Evolutionary conservation across 2,797 vertebrate species (phyloP).

Genomic region (Bradypus variegatus): DNA sequence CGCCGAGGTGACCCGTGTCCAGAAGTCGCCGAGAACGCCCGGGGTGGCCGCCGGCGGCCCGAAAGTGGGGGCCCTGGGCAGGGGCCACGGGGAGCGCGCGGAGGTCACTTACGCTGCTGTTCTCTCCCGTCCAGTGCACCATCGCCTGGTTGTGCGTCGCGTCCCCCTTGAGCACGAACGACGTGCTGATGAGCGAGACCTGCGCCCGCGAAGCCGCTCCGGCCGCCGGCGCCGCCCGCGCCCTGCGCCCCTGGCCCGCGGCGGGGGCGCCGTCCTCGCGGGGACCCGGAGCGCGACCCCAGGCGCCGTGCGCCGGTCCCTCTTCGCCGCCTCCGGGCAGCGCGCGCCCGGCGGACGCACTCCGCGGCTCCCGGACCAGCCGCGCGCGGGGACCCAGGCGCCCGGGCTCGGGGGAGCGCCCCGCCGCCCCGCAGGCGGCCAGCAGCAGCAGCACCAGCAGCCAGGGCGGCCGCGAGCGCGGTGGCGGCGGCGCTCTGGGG

Average conservation of each 20-base stretch:
- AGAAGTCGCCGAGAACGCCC: background rate
- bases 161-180: constrained; percentile 96
- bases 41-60: background rate
- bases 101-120: constrained; percentile 94
- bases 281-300: constrained; percentile 21
- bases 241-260: constrained; percentile 34
- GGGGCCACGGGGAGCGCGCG: background rate
- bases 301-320: constrained; percentile 56
- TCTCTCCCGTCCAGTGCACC: constrained; percentile 99
- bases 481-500: background rate
- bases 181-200: constrained; percentile 89
- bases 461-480: background rate
- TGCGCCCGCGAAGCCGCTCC: constrained; percentile 71
- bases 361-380: constrained; percentile 70
- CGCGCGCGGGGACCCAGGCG: constrained; percentile 47
- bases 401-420: constrained; percentile 27
- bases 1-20: background rate
- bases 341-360: constrained; percentile 43
- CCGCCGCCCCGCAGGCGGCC: constrained; percentile 66
- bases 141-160: constrained; percentile 98
- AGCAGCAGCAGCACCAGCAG: constrained; percentile 1
- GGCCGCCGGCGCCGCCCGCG: constrained; percentile 41
- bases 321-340: constrained; percentile 65
- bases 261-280: background rate
- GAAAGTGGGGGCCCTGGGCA: background rate